These are phyloP conservation scores for Daphoenositta chrysoptera DNA, from an alignment of 2,113 vertebrate species.

Conservation along the genomic window DNA sequence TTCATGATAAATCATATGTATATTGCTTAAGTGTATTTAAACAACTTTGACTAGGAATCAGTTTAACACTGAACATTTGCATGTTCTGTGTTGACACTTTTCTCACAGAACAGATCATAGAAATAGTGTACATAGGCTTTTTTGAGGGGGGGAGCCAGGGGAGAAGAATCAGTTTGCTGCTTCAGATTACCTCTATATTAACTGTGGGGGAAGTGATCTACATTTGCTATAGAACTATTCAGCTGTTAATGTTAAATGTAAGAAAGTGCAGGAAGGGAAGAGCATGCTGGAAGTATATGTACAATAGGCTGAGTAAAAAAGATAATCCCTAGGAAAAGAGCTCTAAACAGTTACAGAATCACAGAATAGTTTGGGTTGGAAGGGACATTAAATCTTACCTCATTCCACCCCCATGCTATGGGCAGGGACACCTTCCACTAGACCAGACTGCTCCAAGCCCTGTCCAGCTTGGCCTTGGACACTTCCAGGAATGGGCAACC, in stretches of 20 bases:
- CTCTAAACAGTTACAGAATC: not conserved
- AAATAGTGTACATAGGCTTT: not conserved
- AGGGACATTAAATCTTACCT: not conserved
- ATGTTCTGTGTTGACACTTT: not conserved
- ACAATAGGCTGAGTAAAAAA: not conserved
- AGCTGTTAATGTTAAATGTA: not conserved
- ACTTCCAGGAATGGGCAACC: not conserved
- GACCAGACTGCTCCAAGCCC: accelerated
- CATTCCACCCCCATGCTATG: not conserved
- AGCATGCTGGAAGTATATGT: not conserved
- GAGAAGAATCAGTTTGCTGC: not conserved
- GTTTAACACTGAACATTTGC: not conserved
- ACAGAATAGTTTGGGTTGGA: not conserved
- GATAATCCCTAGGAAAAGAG: not conserved
- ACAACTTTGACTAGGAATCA: not conserved
- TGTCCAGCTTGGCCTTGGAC: accelerated
- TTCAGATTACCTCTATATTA: not conserved
- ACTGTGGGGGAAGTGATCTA: not conserved
- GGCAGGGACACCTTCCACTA: not conserved
- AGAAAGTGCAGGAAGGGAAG: not conserved
- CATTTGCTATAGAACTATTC: not conserved
- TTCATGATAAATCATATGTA: not conserved
- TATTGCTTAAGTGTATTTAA: not conserved
- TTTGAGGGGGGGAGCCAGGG: accelerated
- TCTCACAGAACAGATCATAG: not conserved